phyloP scores from a whole-genome alignment of 2,888 invertebrate genomes.

The Ametastegia equiseti region DNA sequence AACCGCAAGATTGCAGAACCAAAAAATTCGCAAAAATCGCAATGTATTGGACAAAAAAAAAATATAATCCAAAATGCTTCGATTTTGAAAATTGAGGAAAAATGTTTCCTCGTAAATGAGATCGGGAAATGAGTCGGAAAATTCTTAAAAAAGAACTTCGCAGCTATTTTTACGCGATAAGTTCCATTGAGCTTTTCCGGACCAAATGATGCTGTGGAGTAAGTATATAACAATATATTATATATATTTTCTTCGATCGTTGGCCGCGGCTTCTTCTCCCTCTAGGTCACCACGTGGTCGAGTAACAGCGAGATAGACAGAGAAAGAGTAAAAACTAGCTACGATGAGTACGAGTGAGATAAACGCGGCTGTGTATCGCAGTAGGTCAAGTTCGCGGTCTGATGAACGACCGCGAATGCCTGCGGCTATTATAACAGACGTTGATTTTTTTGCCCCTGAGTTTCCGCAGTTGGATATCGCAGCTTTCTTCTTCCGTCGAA shows the following conservation, averaged over 20 bases:
- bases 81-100: too few relatives aligned
- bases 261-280: not conserved
- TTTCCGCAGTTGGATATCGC: not conserved
- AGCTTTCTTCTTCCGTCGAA: too few relatives aligned
- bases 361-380: conserved; percentile 62
- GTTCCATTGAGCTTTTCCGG: too few relatives aligned
- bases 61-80: too few relatives aligned
- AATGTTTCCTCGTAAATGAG: too few relatives aligned
- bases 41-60: too few relatives aligned
- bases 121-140: too few relatives aligned
- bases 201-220: not conserved
- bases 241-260: not conserved
- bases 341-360: not conserved
- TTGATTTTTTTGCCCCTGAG: not conserved
- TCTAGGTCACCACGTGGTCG: not conserved
- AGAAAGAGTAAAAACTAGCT: not conserved
- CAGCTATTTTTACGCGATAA: not conserved
- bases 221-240: too few relatives aligned
- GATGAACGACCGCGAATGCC: conserved; percentile 63
- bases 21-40: too few relatives aligned
- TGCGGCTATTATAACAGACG: conserved; percentile 14
- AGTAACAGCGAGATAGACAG: not conserved
- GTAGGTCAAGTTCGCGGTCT: conserved; percentile 70
- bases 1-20: too few relatives aligned
- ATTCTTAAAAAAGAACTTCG: not conserved